Conservation (phyloP, 1,140 invertebrate species). For the Drosophila seguyi region DNA sequence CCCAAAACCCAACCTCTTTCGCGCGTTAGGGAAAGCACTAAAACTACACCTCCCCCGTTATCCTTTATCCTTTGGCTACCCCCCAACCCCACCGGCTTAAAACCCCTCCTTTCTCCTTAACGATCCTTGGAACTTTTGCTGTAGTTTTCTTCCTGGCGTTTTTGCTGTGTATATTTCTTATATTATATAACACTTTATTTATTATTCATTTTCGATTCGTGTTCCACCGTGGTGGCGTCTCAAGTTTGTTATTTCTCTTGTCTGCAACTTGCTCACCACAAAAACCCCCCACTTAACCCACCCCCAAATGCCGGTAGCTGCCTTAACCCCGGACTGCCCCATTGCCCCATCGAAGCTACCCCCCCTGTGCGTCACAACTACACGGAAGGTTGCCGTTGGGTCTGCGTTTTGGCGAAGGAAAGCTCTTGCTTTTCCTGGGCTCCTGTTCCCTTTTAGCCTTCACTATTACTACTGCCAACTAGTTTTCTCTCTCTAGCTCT, state of each 20-base stretch:
- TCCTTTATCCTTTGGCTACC: slow-evolving; percentile 30
- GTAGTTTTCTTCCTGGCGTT: slow-evolving; percentile 51
- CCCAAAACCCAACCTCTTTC: slow-evolving; percentile 1
- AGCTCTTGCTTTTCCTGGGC: slow-evolving; percentile 61
- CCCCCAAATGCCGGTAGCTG: neutral
- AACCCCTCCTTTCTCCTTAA: neutral
- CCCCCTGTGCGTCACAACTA: slow-evolving; percentile 34
- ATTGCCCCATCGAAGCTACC: neutral
- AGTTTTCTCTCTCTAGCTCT: slow-evolving; percentile 32
- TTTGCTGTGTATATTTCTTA: slow-evolving; percentile 74
- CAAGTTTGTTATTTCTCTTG: slow-evolving; percentile 83
- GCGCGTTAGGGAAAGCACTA: slow-evolving; percentile 41
- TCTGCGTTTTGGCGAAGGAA: slow-evolving; percentile 21
- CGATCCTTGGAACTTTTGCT: slow-evolving; percentile 56
- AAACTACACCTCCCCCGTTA: slow-evolving; percentile 36
- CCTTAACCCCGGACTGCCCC: slow-evolving; percentile 5
- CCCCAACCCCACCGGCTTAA: neutral
- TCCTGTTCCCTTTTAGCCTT: slow-evolving; percentile 68
- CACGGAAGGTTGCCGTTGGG: slow-evolving; percentile 28
- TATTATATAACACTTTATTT: slow-evolving; percentile 84
- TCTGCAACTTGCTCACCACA: slow-evolving; percentile 79
- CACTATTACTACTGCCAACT: slow-evolving; percentile 75
- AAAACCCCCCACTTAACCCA: slow-evolving; percentile 12
- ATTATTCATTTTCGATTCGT: slow-evolving; percentile 84
- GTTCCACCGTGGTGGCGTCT: slow-evolving; percentile 74